These are phyloP conservation scores for Dipodomys ordii DNA, from an alignment of 2,113 vertebrate genomes.

Conservation along the genomic window DNA sequence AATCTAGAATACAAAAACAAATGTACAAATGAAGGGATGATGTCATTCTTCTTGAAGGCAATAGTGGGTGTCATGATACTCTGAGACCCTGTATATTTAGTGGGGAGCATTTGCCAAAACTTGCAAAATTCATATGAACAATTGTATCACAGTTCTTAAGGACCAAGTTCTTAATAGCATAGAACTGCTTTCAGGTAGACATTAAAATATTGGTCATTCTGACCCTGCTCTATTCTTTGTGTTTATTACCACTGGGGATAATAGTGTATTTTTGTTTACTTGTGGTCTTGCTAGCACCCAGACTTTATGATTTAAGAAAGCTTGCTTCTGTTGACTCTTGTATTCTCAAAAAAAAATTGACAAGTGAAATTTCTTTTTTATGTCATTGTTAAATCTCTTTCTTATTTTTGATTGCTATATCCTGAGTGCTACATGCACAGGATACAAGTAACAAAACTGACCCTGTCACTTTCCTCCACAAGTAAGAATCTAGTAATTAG, in stretches of 20 bases:
- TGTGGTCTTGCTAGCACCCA: background rate
- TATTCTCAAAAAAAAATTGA: background rate
- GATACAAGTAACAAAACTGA: background rate
- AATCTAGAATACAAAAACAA: too few species aligned
- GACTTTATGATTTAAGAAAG: background rate
- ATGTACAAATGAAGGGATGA: too few species aligned
- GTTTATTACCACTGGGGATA: background rate
- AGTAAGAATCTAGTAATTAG: background rate
- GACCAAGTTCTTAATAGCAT: too few species aligned
- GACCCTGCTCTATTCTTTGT: background rate
- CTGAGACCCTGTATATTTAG: too few species aligned
- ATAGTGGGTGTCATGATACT: too few species aligned
- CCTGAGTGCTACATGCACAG: background rate
- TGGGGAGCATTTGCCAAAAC: too few species aligned
- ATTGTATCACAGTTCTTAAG: too few species aligned
- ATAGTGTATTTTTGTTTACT: background rate
- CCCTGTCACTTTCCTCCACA: background rate
- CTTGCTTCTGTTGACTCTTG: background rate
- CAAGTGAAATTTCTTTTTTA: background rate
- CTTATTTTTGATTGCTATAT: background rate
- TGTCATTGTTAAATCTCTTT: background rate
- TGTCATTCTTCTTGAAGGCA: too few species aligned
- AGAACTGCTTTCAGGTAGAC: too few species aligned
- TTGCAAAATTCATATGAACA: too few species aligned
- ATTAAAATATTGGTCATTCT: background rate